These are phyloP conservation scores for Saccostrea cuccullata DNA, from an alignment of 1,140 invertebrate species.

Conservation along the genomic window DNA sequence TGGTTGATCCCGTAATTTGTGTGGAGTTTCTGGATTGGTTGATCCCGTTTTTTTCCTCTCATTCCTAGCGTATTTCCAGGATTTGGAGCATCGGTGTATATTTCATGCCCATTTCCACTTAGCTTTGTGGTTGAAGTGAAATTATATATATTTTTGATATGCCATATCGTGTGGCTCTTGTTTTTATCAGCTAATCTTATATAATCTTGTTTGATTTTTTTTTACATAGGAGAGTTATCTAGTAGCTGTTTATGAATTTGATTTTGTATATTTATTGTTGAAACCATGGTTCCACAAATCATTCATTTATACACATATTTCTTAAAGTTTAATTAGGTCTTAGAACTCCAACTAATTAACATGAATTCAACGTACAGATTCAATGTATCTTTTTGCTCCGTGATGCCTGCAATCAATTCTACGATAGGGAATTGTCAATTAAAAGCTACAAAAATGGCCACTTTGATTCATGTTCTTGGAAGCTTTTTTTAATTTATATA, in stretches of 20 bases:
- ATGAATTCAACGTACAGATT: background rate
- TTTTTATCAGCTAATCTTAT: conserved; percentile 47
- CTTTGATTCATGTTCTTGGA: background rate
- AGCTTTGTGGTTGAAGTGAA: conserved; percentile 47
- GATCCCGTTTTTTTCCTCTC: conserved; percentile 45
- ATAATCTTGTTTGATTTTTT: conserved; percentile 51
- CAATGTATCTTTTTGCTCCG: background rate
- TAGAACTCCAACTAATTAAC: background rate
- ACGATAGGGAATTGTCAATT: background rate
- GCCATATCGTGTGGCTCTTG: conserved; percentile 48
- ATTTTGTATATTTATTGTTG: conserved; percentile 37
- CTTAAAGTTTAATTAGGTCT: background rate
- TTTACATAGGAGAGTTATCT: conserved; percentile 36
- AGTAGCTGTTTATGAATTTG: conserved; percentile 15
- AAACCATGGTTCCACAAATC: conserved; percentile 24
- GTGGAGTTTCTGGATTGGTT: conserved; percentile 39
- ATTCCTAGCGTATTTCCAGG: conserved; percentile 54
- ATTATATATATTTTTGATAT: conserved; percentile 54
- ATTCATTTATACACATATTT: background rate
- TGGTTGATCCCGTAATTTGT: conserved; percentile 33
- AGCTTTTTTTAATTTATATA: conserved; percentile 30
- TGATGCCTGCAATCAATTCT: background rate
- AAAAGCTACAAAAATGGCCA: background rate
- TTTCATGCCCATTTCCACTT: conserved; percentile 20
- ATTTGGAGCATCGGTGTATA: conserved; percentile 39